Percentiles rank a stretch among this genome's conserved stretches.
Conservation (phyloP, 2,888 invertebrate species). For the Agrotis puta region DNA sequence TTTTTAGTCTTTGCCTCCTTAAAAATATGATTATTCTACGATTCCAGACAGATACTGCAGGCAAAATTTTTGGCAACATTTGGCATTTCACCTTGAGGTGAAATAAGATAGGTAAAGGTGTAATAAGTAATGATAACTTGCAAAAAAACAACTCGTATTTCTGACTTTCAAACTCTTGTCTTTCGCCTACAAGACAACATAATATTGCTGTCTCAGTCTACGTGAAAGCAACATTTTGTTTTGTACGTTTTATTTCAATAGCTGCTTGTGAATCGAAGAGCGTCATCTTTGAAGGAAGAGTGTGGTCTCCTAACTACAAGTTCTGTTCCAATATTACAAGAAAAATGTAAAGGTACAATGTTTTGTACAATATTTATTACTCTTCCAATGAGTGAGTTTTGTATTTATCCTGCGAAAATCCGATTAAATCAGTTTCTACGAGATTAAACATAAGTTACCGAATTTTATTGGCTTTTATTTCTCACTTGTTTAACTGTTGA, state of each 20-base stretch:
- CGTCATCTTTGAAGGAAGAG: constrained; percentile 7
- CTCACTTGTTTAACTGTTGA: neutral
- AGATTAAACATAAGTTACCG: constrained; percentile 68
- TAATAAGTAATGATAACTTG: no score
- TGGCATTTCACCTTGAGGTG: neutral
- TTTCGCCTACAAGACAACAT: neutral
- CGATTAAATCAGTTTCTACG: constrained; percentile 63
- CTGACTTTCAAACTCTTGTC: neutral
- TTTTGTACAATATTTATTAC: constrained; percentile 38
- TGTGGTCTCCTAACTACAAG: neutral
- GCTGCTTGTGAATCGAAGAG: constrained; percentile 8
- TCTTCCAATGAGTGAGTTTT: constrained; percentile 45
- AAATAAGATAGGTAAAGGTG: no score
- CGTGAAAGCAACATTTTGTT: neutral
- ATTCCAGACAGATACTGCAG: neutral
- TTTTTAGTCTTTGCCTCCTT: neutral
- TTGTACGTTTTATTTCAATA: neutral
- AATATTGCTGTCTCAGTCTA: no score
- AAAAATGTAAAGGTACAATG: constrained; percentile 53
- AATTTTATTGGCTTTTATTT: constrained; percentile 55
- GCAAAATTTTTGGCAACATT: neutral
- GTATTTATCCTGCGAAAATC: constrained; percentile 39
- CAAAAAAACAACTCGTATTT: no score
- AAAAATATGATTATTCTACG: constrained; percentile 25
- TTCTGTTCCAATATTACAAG: constrained; percentile 24